phyloP scores from a whole-genome alignment of 2,113 vertebrate species.

The Aleadryas rufinucha region DNA sequence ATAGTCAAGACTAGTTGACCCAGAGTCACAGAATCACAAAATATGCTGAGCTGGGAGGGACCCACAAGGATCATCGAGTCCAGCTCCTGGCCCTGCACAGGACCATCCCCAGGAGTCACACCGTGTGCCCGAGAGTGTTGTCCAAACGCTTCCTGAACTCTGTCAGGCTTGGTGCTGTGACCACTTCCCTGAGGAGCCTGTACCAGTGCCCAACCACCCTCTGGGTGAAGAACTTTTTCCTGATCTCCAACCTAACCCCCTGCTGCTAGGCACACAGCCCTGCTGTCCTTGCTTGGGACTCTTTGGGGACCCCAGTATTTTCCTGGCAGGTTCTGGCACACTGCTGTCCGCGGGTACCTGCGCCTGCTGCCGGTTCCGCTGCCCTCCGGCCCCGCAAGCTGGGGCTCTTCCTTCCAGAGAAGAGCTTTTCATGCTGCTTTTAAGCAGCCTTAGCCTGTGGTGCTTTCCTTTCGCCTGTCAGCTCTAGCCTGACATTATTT shows the following conservation, averaged over 20 bases:
- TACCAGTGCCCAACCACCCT: not conserved
- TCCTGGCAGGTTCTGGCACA: not conserved
- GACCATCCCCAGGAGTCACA: not conserved
- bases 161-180: not conserved
- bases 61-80: not conserved
- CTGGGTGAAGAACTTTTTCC: not conserved
- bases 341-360: not conserved
- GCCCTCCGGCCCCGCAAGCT: fast-evolving
- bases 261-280: not conserved
- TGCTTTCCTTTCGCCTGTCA: not conserved
- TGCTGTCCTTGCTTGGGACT: not conserved
- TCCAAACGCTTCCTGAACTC: not conserved
- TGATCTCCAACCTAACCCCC: not conserved
- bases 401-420: not conserved
- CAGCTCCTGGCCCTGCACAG: not conserved
- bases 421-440: not conserved
- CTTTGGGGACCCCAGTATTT: not conserved
- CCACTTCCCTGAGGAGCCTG: not conserved
- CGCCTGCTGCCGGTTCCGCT: fast-evolving
- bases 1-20: not conserved
- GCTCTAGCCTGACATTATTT: not conserved
- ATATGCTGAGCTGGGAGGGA: not conserved
- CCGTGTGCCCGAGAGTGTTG: fast-evolving
- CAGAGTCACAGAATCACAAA: not conserved
- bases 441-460: not conserved